Percentiles rank a stretch among this genome's conserved stretches.
phyloP scores from a whole-genome alignment of 2,113 vertebrate species.

The Semicossyphus pulcher region DNA sequence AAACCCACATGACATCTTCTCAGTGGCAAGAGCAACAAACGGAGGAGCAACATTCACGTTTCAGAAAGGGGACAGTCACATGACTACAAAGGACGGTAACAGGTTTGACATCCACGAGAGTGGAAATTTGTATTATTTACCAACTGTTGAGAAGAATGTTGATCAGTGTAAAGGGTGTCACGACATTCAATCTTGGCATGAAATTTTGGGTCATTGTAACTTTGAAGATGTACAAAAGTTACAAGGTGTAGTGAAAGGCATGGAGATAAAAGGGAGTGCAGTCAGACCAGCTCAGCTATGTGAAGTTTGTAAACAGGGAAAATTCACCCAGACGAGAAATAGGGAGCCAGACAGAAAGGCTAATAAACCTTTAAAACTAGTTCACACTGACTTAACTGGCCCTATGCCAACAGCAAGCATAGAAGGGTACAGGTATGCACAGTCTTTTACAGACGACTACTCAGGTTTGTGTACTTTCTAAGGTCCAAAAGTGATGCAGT shows the following conservation, averaged over 20 bases:
- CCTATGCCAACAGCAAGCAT: not conserved
- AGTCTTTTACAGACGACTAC: conserved; percentile 10
- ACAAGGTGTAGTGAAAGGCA: not conserved
- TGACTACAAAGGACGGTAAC: not conserved
- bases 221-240: not conserved
- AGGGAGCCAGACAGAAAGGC: not conserved
- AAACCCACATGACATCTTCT: not conserved
- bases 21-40: not conserved
- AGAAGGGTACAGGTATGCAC: not conserved
- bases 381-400: conserved; percentile 12
- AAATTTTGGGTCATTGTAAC: conserved; percentile 12
- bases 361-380: not conserved
- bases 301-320: not conserved
- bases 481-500: not conserved
- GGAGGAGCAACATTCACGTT: not conserved
- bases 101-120: not conserved
- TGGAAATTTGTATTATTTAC: not conserved
- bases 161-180: not conserved
- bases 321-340: not conserved
- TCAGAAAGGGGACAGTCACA: not conserved
- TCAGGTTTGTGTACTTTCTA: conserved; percentile 21
- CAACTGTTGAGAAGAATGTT: not conserved
- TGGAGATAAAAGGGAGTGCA: not conserved
- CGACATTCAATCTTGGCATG: not conserved
- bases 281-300: rapidly evolving